These are phyloP conservation scores for Beris chalybata DNA, from an alignment of 2,888 invertebrate genomes.

Conservation along the genomic window DNA sequence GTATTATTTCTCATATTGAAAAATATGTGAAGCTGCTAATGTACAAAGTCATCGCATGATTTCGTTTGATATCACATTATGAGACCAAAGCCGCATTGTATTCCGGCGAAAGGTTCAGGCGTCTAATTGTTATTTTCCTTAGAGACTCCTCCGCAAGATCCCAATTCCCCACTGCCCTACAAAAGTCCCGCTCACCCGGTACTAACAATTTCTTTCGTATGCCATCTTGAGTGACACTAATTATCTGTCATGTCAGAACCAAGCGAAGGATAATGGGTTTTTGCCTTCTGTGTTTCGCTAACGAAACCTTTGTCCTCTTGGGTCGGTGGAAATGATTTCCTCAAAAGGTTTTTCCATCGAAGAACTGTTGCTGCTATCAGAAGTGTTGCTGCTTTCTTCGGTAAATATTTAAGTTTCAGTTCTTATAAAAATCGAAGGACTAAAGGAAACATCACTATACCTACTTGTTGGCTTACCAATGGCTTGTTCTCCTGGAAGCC, in stretches of 20 bases:
- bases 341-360: background rate
- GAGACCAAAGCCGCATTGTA: background rate
- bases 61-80: constrained; percentile 13
- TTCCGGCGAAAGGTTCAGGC: constrained; percentile 12
- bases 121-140: constrained; percentile 29
- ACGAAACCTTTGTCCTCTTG: constrained; percentile 20
- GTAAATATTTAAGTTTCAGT: background rate
- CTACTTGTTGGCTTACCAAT: background rate
- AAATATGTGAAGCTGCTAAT: constrained; percentile 1
- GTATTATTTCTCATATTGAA: background rate
- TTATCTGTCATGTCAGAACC: constrained; percentile 35
- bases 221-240: constrained; percentile 34
- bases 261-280: constrained; percentile 31
- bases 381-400: background rate
- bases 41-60: constrained; percentile 13
- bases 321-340: constrained; percentile 20
- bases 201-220: background rate
- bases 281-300: constrained; percentile 21
- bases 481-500: background rate
- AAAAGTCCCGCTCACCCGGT: background rate
- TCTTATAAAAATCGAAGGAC: background rate
- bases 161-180: background rate
- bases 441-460: background rate
- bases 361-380: constrained; percentile 3
- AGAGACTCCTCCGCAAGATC: background rate